phyloP scores from a whole-genome alignment of 2,888 invertebrate species.

The Artemia sinica region DNA sequence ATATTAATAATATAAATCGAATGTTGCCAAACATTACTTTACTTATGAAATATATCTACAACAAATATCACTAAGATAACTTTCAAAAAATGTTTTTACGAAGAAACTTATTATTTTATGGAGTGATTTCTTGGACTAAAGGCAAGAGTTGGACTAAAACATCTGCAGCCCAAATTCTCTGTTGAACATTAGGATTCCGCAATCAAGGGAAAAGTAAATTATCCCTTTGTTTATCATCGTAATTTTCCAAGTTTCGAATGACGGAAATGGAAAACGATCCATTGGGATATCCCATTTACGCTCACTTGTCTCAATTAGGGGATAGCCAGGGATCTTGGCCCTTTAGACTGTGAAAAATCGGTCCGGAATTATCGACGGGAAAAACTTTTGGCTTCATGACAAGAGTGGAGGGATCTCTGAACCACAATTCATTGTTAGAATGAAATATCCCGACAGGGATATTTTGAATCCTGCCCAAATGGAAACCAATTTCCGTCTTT shows the following conservation, averaged over 20 bases:
- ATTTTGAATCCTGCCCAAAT: conserved; percentile 9
- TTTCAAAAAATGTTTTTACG: too few species aligned
- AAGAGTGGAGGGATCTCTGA: conserved; percentile 1
- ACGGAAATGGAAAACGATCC: conserved; percentile 5
- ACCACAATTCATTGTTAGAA: conserved; percentile 11
- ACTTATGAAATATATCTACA: too few species aligned
- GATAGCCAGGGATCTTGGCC: conserved; percentile 12
- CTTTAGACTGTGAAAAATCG: conserved; percentile 8
- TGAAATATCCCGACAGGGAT: background rate
- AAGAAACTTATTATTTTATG: too few species aligned
- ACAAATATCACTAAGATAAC: too few species aligned
- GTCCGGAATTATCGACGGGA: conserved; percentile 4
- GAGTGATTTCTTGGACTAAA: too few species aligned
- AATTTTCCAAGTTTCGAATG: conserved; percentile 13
- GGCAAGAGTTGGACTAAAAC: too few species aligned
- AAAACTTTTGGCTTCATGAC: conserved; percentile 2
- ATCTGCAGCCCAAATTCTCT: too few species aligned
- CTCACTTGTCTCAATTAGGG: conserved; percentile 14
- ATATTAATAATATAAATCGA: too few species aligned
- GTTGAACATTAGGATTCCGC: too few species aligned
- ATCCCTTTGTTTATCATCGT: conserved; percentile 7
- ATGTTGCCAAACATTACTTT: too few species aligned
- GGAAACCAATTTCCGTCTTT: too few species aligned
- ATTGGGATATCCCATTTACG: conserved; percentile 12
- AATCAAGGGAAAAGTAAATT: background rate